Base-by-base conservation (phyloP, 2,888 invertebrate genomes). In the Callyntrura sp. region DNA sequence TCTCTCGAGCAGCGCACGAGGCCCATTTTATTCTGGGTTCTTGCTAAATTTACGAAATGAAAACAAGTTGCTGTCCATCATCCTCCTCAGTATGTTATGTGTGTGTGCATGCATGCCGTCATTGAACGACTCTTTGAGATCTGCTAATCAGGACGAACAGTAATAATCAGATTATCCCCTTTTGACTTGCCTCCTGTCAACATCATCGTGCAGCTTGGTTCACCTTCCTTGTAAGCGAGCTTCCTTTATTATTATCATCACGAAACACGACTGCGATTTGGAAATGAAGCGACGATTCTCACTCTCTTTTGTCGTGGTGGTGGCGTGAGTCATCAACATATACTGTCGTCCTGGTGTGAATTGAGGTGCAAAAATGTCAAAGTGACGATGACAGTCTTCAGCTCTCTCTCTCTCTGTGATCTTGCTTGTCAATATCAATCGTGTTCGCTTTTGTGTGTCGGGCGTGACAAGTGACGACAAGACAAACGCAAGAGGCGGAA, bases 401-500 rank as follows among this genome's bases (percentile, higher is more conserved):
- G 35, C 35, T 35, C 3, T 6, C 6, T 6, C 3, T 9, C 23
- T 60, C 17, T n/a, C 57, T 6, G 20, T 11, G 9, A 60, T 57
- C 57, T 51, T 51, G 35, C 35, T 6, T 51, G n/a, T 51, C n/a
- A 51, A 14, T 9, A 51, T 51, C 1, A 51, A 5, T 12, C 17
- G 1, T 62, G 9, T 17, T 25, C 25, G 28, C 28, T 68, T 68
- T 43, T 35, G 28, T 73, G 45, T 73, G 73, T 73, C 73, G 73
- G 73, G 73, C 73, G 73, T 73, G 73, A 73, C 73, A 48, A 48
- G 45, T 73, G 12, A 20, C 8, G 28, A 12, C 2, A 70, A 73
- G 23, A 73, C 6, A 35, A 43, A 5, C 17, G n/a, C 17, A 73
- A 81, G 81, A 12, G 14, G 62, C 85, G 88, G 81, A 84, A 82